Percentiles rank a stretch among this genome's conserved stretches.
These are phyloP conservation scores for Macropodus opercularis DNA, from an alignment of 2,797 vertebrate species.

Conservation along the genomic window DNA sequence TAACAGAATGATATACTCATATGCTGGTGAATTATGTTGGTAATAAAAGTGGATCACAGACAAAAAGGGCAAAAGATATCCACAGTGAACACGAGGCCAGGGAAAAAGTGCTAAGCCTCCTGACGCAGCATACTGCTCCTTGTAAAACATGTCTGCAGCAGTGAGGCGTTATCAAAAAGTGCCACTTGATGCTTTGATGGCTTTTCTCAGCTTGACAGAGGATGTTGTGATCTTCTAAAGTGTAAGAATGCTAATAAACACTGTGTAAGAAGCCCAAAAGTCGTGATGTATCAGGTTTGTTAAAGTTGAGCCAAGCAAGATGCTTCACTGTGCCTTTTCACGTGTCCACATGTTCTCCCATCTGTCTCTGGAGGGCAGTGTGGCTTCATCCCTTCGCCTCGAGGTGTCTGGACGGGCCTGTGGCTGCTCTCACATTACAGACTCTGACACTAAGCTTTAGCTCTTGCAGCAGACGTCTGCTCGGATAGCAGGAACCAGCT, in stretches of 20 bases:
- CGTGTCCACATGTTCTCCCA: not conserved
- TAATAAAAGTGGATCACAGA: conserved; percentile 1
- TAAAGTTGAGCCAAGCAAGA: not conserved
- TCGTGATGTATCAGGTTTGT: not conserved
- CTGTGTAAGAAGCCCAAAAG: not conserved
- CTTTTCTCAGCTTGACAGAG: conserved; percentile 44
- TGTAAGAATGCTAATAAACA: conserved; percentile 12
- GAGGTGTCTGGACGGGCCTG: conserved; percentile 22
- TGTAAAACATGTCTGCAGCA: conserved; percentile 48
- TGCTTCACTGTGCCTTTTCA: not conserved
- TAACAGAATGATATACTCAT: not conserved
- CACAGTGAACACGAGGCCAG: conserved; percentile 5
- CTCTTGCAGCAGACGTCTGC: conserved; percentile 36
- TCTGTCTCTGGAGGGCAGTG: conserved; percentile 69
- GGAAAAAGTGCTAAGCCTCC: conserved; percentile 24
- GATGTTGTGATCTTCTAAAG: conserved; percentile 32
- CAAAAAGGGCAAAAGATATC: not conserved
- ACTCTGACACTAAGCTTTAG: conserved; percentile 31
- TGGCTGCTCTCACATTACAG: conserved; percentile 44
- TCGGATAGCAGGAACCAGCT: conserved; percentile 36
- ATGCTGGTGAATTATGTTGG: not conserved
- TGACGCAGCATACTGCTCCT: conserved; percentile 24
- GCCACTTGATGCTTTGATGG: conserved; percentile 52
- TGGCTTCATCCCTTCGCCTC: conserved; percentile 41
- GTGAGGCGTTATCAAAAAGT: conserved; percentile 40